phyloP scores from a whole-genome alignment of 2,797 vertebrate genomes.

The Pseudomugil tenellus region DNA sequence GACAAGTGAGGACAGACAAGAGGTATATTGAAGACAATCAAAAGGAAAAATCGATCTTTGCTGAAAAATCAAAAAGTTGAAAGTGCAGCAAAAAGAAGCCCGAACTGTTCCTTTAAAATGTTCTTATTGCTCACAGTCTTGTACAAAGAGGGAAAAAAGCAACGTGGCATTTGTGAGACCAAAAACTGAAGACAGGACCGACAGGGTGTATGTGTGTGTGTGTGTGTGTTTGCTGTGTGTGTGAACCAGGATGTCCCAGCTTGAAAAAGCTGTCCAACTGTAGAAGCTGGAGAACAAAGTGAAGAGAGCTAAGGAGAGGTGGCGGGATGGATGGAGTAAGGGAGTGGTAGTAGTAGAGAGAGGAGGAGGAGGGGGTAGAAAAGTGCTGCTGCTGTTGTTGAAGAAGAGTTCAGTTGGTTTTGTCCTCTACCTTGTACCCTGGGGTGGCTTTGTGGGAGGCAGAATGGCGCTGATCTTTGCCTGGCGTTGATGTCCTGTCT shows the following conservation, averaged over 20 bases:
- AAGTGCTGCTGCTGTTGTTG: slow-evolving; percentile 83
- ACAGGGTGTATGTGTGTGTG: slow-evolving; percentile 23
- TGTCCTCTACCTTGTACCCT: slow-evolving; percentile 99
- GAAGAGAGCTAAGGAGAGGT: slow-evolving; percentile 68
- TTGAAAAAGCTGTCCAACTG: slow-evolving; percentile 72
- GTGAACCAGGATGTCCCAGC: slow-evolving; percentile 64
- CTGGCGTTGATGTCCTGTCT: slow-evolving; percentile 87
- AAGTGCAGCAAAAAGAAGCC: slow-evolving; percentile 74
- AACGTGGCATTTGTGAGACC: slow-evolving; percentile 48
- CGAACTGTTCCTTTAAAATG: slow-evolving; percentile 73
- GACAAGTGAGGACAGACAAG: slow-evolving; percentile 80
- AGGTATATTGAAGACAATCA: slow-evolving; percentile 81
- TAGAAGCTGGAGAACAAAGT: slow-evolving; percentile 70
- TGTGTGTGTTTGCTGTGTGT: slow-evolving; percentile 13
- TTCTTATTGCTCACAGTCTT: slow-evolving; percentile 83
- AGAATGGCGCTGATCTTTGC: slow-evolving; percentile 91
- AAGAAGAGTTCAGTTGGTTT: slow-evolving; percentile 97
- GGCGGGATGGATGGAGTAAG: slow-evolving; percentile 73
- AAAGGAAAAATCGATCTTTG: slow-evolving; percentile 65
- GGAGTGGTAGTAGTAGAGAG: slow-evolving; percentile 75
- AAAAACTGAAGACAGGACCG: slow-evolving; percentile 59
- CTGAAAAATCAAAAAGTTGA: slow-evolving; percentile 61
- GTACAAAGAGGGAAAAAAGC: slow-evolving; percentile 44
- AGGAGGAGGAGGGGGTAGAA: slow-evolving; percentile 76
- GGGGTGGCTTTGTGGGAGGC: slow-evolving; percentile 91